A percentile compares a stretch with the other conserved stretches of the same genome.
These are phyloP conservation scores for Hydriomena furcata DNA, from an alignment of 2,888 invertebrate species.

Conservation along the genomic window DNA sequence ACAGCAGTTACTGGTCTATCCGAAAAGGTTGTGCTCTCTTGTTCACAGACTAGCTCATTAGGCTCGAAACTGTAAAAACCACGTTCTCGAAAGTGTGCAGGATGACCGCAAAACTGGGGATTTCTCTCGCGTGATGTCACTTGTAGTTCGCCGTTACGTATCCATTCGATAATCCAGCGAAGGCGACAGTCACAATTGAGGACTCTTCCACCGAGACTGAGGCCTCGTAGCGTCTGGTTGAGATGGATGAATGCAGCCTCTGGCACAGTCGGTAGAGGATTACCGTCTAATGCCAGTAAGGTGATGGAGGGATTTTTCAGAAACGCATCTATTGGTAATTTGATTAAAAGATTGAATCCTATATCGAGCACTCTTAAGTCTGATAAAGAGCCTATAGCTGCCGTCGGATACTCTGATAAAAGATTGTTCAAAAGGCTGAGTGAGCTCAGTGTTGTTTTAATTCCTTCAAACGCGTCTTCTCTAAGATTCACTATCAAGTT, in stretches of 20 bases:
- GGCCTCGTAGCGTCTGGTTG: conserved; percentile 91
- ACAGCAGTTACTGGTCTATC: conserved; percentile 49
- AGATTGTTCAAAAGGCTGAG: conserved; percentile 95
- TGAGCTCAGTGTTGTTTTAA: conserved; percentile 92
- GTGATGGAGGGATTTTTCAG: conserved; percentile 92
- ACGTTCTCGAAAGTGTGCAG: conserved; percentile 89
- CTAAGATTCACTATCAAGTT: conserved; percentile 92
- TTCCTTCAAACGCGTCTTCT: conserved; percentile 90
- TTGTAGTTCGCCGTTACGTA: conserved; percentile 92
- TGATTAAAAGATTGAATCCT: conserved; percentile 94
- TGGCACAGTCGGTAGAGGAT: conserved; percentile 93
- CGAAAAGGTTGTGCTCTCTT: conserved; percentile 62
- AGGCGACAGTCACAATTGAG: conserved; percentile 94
- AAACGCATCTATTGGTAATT: conserved; percentile 91
- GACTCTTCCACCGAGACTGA: conserved; percentile 94
- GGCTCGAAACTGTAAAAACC: conserved; percentile 94
- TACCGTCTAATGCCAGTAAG: conserved; percentile 94
- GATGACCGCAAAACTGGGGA: conserved; percentile 96
- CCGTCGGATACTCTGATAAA: conserved; percentile 93
- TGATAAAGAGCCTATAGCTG: conserved; percentile 89
- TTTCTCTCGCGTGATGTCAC: conserved; percentile 96
- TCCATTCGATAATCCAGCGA: conserved; percentile 96
- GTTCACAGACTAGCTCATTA: conserved; percentile 86
- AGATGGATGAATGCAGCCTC: conserved; percentile 90
- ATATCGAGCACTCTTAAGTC: conserved; percentile 95